phyloP scores from a whole-genome alignment of 2,888 invertebrate species.

The Acleris cristana region DNA sequence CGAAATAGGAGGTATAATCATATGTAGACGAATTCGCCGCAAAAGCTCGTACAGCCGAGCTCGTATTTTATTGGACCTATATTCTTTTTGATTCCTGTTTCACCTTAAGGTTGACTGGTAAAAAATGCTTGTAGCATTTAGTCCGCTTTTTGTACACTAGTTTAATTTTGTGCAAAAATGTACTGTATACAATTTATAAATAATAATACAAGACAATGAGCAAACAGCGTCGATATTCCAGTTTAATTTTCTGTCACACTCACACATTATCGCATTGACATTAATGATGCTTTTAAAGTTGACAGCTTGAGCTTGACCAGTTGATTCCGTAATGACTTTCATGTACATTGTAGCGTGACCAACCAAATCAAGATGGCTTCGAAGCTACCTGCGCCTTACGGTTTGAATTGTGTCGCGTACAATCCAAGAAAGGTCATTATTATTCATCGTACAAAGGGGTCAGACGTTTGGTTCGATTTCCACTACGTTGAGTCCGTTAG shows the following conservation, averaged over 20 bases:
- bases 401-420: slow-evolving; percentile 44
- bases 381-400: slow-evolving; percentile 43
- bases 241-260: background rate
- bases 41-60: no score
- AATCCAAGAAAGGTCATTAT: slow-evolving; percentile 74
- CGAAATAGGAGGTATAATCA: no score
- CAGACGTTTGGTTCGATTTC: slow-evolving; percentile 65
- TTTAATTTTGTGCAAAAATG: no score
- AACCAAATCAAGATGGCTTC: slow-evolving; percentile 48
- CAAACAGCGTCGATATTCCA: background rate
- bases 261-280: background rate
- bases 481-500: slow-evolving; percentile 47
- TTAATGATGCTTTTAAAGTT: slow-evolving; percentile 5
- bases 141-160: no score
- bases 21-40: no score
- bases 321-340: no score
- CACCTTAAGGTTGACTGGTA: no score
- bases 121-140: no score
- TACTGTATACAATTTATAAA: no score
- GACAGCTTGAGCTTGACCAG: background rate
- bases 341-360: slow-evolving; percentile 13
- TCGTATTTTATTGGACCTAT: no score
- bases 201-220: no score
- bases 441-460: slow-evolving; percentile 74
- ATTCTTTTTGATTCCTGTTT: no score